A percentile compares a stretch with the other conserved stretches of the same genome.
These are phyloP conservation scores for Pammene fasciana DNA, from an alignment of 2,888 invertebrate species.

Conservation along the genomic window DNA sequence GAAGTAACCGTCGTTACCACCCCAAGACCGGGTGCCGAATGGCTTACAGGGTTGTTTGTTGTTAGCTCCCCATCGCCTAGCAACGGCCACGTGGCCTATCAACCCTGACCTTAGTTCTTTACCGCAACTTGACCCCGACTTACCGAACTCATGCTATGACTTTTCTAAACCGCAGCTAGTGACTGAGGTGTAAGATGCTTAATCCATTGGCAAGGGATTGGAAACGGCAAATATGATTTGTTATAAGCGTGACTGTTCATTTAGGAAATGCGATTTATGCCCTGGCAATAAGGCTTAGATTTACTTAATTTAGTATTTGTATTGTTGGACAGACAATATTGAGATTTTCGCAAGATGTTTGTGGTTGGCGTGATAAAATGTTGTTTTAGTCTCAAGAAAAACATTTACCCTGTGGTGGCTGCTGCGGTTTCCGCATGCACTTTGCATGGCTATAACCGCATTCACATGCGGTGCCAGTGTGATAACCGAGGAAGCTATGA, in stretches of 20 bases:
- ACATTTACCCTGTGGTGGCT: not conserved
- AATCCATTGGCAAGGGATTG: slow-evolving; percentile 4
- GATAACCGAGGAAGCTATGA: too few relatives aligned
- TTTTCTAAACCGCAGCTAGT: not conserved
- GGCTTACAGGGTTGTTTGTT: slow-evolving; percentile 62
- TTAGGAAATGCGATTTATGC: slow-evolving; percentile 18
- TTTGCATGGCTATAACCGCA: too few relatives aligned
- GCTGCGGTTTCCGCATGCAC: too few relatives aligned
- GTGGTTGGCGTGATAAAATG: slow-evolving; percentile 5
- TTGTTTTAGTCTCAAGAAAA: not conserved
- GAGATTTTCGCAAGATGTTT: slow-evolving; percentile 22
- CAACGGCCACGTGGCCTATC: slow-evolving; percentile 67
- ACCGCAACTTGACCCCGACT: slow-evolving; percentile 64
- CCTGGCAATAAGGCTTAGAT: not conserved
- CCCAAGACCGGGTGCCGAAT: slow-evolving; percentile 55
- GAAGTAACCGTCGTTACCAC: slow-evolving; percentile 25
- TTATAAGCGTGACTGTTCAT: not conserved
- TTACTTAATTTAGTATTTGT: not conserved
- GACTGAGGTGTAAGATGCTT: not conserved
- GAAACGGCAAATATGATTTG: not conserved
- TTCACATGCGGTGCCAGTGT: too few relatives aligned
- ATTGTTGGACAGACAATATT: slow-evolving; percentile 25
- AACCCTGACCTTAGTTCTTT: slow-evolving; percentile 58
- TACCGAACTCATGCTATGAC: slow-evolving; percentile 1
- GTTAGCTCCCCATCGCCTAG: slow-evolving; percentile 64